Conservation (phyloP, 2,888 invertebrate species). For the Drosophila lutescens region DNA sequence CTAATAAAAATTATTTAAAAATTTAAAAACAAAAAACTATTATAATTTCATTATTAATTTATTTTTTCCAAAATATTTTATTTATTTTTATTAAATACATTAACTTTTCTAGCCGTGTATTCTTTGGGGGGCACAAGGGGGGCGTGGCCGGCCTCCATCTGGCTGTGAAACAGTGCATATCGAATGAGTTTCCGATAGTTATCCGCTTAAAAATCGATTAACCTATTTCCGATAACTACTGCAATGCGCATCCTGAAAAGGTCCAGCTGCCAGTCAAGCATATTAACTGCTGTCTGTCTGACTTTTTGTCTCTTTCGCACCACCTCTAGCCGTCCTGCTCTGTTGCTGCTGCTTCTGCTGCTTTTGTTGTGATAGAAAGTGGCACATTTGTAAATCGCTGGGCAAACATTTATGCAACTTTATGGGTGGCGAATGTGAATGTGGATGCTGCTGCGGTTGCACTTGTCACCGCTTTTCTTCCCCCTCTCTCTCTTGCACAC, state of each 20-base stretch:
- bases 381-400: slow-evolving; percentile 68
- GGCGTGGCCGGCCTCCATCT: slow-evolving; percentile 26
- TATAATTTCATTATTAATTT: no score
- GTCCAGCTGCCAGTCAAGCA: slow-evolving; percentile 64
- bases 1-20: no score
- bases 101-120: slow-evolving; percentile 1
- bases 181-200: slow-evolving; percentile 81
- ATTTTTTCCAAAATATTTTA: no score
- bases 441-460: slow-evolving; percentile 13
- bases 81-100: no score
- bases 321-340: slow-evolving; percentile 1
- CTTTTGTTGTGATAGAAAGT: slow-evolving; percentile 72
- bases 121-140: neutral
- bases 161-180: slow-evolving; percentile 78
- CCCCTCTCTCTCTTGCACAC: no score
- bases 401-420: slow-evolving; percentile 59
- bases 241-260: slow-evolving; percentile 78
- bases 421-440: slow-evolving; percentile 24
- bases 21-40: no score
- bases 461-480: slow-evolving; percentile 5
- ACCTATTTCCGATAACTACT: slow-evolving; percentile 83
- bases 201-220: slow-evolving; percentile 83
- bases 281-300: slow-evolving; percentile 59
- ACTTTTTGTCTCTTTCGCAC: slow-evolving; percentile 24
- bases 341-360: neutral